Evolutionary conservation across 2,888 invertebrate genomes (phyloP).

Genomic region (Acrocera orbiculus): DNA sequence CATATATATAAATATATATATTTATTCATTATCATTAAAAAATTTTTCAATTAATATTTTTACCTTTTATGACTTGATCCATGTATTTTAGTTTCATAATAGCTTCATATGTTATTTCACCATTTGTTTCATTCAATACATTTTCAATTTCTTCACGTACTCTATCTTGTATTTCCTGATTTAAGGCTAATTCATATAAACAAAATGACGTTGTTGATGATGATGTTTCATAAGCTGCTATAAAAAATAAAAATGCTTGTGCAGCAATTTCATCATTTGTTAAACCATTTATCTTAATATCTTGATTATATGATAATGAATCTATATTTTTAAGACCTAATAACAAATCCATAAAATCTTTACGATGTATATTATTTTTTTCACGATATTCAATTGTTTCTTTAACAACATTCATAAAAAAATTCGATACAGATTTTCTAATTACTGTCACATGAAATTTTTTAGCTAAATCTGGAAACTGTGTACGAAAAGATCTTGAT

Average conservation of each 20-base stretch:
- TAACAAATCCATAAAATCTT: constrained; percentile 36
- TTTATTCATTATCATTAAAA: background rate
- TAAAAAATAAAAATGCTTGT: constrained; percentile 37
- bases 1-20: constrained; percentile 6
- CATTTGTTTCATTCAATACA: constrained; percentile 24
- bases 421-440: constrained; percentile 17
- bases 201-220: constrained; percentile 32
- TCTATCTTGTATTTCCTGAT: constrained; percentile 31
- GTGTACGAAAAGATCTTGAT: background rate
- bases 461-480: constrained; percentile 3
- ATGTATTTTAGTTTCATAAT: constrained; percentile 33
- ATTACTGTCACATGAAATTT: constrained; percentile 2
- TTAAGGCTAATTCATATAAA: constrained; percentile 33
- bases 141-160: constrained; percentile 29
- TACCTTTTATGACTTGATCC: constrained; percentile 32
- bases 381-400: constrained; percentile 29
- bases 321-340: constrained; percentile 28
- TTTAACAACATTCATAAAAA: constrained; percentile 22
- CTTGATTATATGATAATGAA: background rate
- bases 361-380: constrained; percentile 22
- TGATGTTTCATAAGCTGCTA: constrained; percentile 38
- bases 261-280: constrained; percentile 33
- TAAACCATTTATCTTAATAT: constrained; percentile 15
- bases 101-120: constrained; percentile 32
- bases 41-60: background rate